Conservation (phyloP, 2,797 vertebrate genomes). For the Anabas testudineus region DNA sequence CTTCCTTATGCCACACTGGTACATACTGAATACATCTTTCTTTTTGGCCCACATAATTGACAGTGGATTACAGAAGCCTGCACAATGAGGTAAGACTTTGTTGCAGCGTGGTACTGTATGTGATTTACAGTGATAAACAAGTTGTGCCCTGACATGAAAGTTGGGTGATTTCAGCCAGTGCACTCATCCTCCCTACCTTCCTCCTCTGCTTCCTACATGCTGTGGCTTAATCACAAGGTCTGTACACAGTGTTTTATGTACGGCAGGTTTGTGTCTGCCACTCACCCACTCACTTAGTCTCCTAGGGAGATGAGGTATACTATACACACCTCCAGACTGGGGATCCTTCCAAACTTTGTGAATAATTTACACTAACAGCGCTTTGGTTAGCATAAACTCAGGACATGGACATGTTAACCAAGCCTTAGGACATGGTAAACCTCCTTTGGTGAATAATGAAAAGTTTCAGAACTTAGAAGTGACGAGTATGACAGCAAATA, state of each 20-base stretch:
- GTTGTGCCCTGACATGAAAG: slow-evolving; percentile 7
- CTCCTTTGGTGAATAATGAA: slow-evolving; percentile 28
- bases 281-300: slow-evolving; percentile 69
- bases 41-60: neutral
- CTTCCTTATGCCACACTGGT: neutral
- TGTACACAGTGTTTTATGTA: slow-evolving; percentile 43
- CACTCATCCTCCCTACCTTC: slow-evolving; percentile 34
- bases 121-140: neutral
- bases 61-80: neutral
- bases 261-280: slow-evolving; percentile 63
- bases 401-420: slow-evolving; percentile 21
- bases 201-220: slow-evolving; percentile 60
- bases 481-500: slow-evolving; percentile 26
- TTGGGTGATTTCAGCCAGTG: slow-evolving; percentile 50
- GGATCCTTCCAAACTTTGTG: slow-evolving; percentile 57
- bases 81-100: slow-evolving; percentile 7
- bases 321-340: slow-evolving; percentile 58
- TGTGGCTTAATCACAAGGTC: slow-evolving; percentile 67
- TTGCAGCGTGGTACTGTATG: too few relatives aligned
- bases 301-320: slow-evolving; percentile 56
- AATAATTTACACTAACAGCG: slow-evolving; percentile 57
- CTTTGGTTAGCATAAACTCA: slow-evolving; percentile 13
- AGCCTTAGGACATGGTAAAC: neutral
- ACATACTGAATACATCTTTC: neutral
- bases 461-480: slow-evolving; percentile 23